Percentiles rank a stretch among this genome's conserved stretches.
These are phyloP conservation scores for Macrophya alboannulata DNA, from an alignment of 2,888 invertebrate genomes.

Conservation along the genomic window DNA sequence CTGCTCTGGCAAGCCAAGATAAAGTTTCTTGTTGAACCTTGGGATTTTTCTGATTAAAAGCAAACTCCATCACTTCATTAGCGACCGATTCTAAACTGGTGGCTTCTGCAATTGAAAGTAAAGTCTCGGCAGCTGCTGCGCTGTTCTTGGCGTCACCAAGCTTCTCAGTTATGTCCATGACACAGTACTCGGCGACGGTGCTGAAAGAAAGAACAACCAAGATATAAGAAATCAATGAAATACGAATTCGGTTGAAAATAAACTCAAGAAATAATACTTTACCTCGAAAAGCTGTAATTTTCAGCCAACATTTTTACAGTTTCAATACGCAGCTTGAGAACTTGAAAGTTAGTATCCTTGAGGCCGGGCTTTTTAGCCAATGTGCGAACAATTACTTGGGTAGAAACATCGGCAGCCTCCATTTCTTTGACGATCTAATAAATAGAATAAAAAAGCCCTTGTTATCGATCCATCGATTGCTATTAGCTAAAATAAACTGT, in stretches of 20 bases:
- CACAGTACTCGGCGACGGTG: constrained; percentile 88
- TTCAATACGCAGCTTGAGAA: constrained; percentile 91
- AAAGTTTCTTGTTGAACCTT: constrained; percentile 94
- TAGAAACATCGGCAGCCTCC: constrained; percentile 85
- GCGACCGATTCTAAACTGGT: constrained; percentile 89
- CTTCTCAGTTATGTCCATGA: constrained; percentile 92
- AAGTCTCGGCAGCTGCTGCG: constrained; percentile 85
- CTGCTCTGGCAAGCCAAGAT: constrained; percentile 89
- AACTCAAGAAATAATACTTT: constrained; percentile 56
- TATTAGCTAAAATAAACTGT: too few relatives aligned
- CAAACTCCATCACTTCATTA: constrained; percentile 87
- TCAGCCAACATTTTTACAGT: constrained; percentile 90
- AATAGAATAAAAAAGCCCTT: constrained; percentile 56
- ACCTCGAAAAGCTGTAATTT: constrained; percentile 87
- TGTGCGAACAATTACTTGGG: constrained; percentile 89
- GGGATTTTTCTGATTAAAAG: constrained; percentile 94
- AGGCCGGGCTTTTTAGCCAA: constrained; percentile 92
- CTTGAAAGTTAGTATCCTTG: constrained; percentile 96
- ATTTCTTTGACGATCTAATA: constrained; percentile 83
- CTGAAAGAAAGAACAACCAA: constrained; percentile 77
- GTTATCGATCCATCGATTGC: background rate
- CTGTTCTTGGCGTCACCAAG: constrained; percentile 93
- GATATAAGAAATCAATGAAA: background rate
- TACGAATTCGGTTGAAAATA: constrained; percentile 27
- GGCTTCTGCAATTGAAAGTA: constrained; percentile 90